A percentile compares a stretch with the other conserved stretches of the same genome.
These are phyloP conservation scores for Pampus argenteus DNA, from an alignment of 2,797 vertebrate genomes.

Conservation along the genomic window DNA sequence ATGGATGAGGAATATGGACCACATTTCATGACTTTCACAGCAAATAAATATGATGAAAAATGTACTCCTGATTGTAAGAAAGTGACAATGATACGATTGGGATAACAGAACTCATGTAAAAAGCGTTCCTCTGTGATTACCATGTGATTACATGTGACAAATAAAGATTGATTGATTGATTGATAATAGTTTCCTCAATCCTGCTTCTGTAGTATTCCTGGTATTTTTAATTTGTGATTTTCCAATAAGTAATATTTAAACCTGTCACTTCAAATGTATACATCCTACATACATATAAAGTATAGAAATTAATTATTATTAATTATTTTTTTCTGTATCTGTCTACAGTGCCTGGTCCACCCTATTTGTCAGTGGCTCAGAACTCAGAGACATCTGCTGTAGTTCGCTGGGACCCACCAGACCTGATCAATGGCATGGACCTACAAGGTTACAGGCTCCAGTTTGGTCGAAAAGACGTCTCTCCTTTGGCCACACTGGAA, in stretches of 20 bases:
- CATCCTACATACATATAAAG: neutral
- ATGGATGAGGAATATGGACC: too few species aligned
- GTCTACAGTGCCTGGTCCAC: conserved; percentile 91
- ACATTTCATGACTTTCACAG: neutral
- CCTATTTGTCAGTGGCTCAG: conserved; percentile 91
- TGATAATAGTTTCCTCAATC: conserved; percentile 9
- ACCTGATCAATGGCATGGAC: conserved; percentile 83
- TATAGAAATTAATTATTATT: neutral
- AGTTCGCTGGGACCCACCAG: conserved; percentile 91
- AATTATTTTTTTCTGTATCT: conserved; percentile 16
- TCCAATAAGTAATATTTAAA: neutral
- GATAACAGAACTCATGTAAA: neutral
- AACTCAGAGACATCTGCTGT: conserved; percentile 89
- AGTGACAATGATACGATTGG: neutral
- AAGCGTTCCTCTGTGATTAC: too few species aligned
- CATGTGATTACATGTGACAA: too few species aligned
- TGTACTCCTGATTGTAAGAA: neutral
- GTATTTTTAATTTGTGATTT: conserved; percentile 4
- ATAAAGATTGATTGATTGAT: too few species aligned
- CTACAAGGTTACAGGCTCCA: conserved; percentile 95
- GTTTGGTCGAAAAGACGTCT: conserved; percentile 91
- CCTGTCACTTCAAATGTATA: neutral
- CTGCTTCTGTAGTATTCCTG: neutral
- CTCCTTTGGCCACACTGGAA: conserved; percentile 91
- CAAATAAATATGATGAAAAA: neutral